Percentiles rank a stretch among this genome's conserved stretches.
Evolutionary conservation across 2,888 invertebrate genomes (phyloP).

Genomic region (Tenthredo scrophulariae): DNA sequence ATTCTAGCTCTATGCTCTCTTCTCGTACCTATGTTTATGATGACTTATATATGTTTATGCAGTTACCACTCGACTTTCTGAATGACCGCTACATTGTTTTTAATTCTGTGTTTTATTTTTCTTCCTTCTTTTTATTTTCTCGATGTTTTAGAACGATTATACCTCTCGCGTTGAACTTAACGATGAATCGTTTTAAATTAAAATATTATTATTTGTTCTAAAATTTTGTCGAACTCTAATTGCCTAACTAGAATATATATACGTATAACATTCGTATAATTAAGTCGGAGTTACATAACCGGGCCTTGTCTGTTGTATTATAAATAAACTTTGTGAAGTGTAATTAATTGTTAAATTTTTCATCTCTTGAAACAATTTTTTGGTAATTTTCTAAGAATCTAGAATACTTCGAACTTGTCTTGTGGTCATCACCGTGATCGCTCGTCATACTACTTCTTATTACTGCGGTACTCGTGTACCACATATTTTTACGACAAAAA

Average conservation of each 20-base stretch:
- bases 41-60: neutral
- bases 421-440: neutral
- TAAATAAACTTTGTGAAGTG: neutral
- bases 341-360: neutral
- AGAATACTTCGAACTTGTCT: neutral
- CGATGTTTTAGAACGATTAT: neutral
- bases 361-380: neutral
- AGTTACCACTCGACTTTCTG: neutral
- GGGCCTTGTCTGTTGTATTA: neutral
- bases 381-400: neutral
- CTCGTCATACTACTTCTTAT: neutral
- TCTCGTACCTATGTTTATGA: neutral
- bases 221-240: neutral
- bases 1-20: neutral
- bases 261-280: neutral
- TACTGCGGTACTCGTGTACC: neutral
- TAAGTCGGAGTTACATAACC: slow-evolving; percentile 9
- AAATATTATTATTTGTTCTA: neutral
- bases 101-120: neutral
- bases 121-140: neutral
- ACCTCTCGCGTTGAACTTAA: neutral
- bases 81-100: neutral
- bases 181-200: neutral
- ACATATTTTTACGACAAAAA: neutral
- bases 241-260: neutral